Conservation (phyloP, 2,113 vertebrate species). For the Marmota flaviventris region DNA sequence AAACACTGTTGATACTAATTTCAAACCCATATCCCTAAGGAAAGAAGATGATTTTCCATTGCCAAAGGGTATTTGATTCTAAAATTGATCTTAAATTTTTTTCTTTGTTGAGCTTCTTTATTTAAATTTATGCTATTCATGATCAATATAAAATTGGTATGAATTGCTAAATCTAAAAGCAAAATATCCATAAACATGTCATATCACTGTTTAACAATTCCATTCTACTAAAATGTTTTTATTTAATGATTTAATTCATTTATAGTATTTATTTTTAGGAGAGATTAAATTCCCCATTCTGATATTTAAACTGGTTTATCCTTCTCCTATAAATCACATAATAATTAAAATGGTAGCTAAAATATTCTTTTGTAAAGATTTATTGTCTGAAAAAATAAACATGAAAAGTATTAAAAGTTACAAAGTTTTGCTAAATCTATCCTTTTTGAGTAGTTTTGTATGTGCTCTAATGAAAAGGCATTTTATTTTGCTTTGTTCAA, state of each 20-base stretch:
- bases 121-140: constrained; percentile 28
- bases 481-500: background rate
- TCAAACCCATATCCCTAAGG: background rate
- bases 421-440: background rate
- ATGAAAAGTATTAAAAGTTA: constrained; percentile 26
- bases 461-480: background rate
- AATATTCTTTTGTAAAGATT: background rate
- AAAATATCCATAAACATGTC: background rate
- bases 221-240: background rate
- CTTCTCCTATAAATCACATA: background rate
- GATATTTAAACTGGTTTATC: constrained; percentile 6
- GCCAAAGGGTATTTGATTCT: constrained; percentile 3
- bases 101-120: background rate
- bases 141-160: constrained; percentile 20
- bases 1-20: background rate
- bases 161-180: constrained; percentile 39
- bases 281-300: constrained; percentile 19
- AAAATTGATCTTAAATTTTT: constrained; percentile 29
- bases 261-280: constrained; percentile 42
- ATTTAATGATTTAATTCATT: background rate
- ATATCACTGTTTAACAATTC: background rate
- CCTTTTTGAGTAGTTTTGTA: background rate
- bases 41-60: constrained; percentile 18
- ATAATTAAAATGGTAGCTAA: constrained; percentile 30
- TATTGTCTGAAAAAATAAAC: background rate